Base-by-base conservation (phyloP, 23 tunicate genomes). In the Botrylloides violaceus region DNA sequence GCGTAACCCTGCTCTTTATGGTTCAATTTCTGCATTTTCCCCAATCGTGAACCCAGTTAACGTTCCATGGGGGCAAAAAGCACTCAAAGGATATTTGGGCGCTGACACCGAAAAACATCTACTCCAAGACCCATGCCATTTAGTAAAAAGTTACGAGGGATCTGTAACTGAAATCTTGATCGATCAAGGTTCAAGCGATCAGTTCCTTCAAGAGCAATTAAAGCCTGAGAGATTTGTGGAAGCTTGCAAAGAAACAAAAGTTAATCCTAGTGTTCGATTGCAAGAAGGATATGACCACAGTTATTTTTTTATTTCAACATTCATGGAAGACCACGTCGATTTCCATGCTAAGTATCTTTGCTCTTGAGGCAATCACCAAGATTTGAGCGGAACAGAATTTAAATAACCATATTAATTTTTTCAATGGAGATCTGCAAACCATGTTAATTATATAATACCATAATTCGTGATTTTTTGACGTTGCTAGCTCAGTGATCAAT, bases 251-350 rank as follows among this genome's bases (percentile, higher is more conserved):
- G 82, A 78, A 56, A 87, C 85, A 1, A 78, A 72, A 20, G 58
- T 90, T 20, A 70, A 76, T 2, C 34, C 81, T 15, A 70, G 75
- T 4, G 64, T 90, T 0, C 66, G 97, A 83, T 31, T 78, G 39
- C 97, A 90, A 70, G 88, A 90, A 79, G 98, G 87, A 9, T 93
- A 93, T 59, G 98, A 93, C 66, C 98, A 93, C 75, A 85, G 94
- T 37, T 93, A 93, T 57, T 93, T 74, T 75, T 86, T 93, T 68
- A 93, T 93, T 20, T 72, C 95, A 4, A 70, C 98, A 3, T 93
- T 93, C 34, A 93, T 93, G 98, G 87, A 81, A 59, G 93, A 92
- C 59, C 98, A 85, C 36, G 65, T 92, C 29, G 65, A 81, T 58
- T 90, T 87, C 36, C 98, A 91, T 64, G 82, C 85, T 18, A 79